Base-by-base conservation (phyloP, 2,888 invertebrate species). In the Lycophotia porphyrea region DNA sequence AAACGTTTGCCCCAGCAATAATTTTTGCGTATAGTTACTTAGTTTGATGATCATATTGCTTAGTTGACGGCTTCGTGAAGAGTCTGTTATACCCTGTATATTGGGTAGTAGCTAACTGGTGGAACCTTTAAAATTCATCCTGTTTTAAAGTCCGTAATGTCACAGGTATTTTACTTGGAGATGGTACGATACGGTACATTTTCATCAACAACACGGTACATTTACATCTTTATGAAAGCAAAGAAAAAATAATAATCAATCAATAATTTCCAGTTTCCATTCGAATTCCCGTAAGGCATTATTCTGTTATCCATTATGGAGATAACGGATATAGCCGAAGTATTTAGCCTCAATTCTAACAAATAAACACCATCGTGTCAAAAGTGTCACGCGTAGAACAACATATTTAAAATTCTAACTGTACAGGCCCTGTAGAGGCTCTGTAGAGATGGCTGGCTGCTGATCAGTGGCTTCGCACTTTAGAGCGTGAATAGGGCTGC, bases 381-480 rank as follows among this genome's bases (percentile, higher is more conserved):
- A 72, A 80, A 71, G 81, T 87, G 84, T 81, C 83, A 80, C 76
- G 78, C 71, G 24, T 36, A n/a, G 71, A 74, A 81, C 64, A 84
- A 74, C 74, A 80, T 87, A 74, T 85, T 87, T 83, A 80, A 79
- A 74, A 76, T 80, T 77, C 87, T 86, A 87, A 86, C 87, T 85
- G 81, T 85, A 81, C 67, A 75, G 76, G 66, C 76, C 73, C 79
- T 82, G 47, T 39, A 0, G n/a, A 24, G 5, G 61, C 24, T 36
- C 34, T 13, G 9, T 52, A 18, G 47, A 76, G 85, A 84, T 82
- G 39, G 78, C 66, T 71, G 78, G 55, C 82, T 63, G 55, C 65
- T 81, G 87, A 84, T 80, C 84, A 78, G 72, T 74, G 44, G 63
- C 76, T 80, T 78, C 74, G 58, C 70, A 80, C 72, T 77, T 58